Conservation (phyloP, 2,113 vertebrate genomes). For the Silurus meridionalis region DNA sequence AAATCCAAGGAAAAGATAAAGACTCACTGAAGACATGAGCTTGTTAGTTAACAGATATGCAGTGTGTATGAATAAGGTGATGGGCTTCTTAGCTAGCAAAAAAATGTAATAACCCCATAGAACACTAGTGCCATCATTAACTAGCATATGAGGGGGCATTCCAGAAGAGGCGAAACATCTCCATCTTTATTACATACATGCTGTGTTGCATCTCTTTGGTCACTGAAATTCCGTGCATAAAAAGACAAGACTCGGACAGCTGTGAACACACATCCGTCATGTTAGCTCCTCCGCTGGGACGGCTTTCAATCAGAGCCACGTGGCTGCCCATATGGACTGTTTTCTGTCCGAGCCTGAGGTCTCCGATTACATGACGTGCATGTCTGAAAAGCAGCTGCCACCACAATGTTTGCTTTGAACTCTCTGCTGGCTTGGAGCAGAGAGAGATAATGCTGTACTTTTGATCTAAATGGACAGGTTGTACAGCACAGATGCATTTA, state of each 20-base stretch:
- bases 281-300: constrained; percentile 9
- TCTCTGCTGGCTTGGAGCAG: background rate
- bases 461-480: constrained; percentile 19
- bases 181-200: background rate
- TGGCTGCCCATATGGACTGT: constrained; percentile 40
- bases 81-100: no score
- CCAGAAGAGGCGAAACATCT: background rate
- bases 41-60: background rate
- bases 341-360: background rate
- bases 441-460: background rate
- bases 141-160: background rate
- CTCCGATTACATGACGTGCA: constrained; percentile 22
- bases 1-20: background rate
- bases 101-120: no score
- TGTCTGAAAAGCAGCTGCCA: constrained; percentile 9
- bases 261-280: constrained; percentile 37
- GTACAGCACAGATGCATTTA: background rate
- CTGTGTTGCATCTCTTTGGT: background rate
- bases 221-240: background rate
- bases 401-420: background rate
- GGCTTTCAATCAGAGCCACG: constrained; percentile 35
- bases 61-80: background rate
- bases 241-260: constrained; percentile 36
- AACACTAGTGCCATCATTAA: background rate
- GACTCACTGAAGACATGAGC: background rate